phyloP scores from a whole-genome alignment of 2,888 invertebrate species.

The Xestobium rufovillosum region DNA sequence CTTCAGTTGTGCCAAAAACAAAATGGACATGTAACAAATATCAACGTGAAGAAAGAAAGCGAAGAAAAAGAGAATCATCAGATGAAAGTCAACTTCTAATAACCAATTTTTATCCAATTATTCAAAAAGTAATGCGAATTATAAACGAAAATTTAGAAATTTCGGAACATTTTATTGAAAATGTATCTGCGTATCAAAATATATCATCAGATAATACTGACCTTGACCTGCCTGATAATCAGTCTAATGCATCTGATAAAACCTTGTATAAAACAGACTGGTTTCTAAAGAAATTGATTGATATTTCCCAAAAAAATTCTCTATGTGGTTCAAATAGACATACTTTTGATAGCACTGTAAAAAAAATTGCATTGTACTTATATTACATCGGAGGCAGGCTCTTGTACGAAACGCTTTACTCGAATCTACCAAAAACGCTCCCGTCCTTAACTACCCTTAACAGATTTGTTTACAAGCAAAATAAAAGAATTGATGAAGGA shows the following conservation, averaged over 20 bases:
- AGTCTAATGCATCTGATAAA: conserved; percentile 3
- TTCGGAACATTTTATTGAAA: conserved; percentile 1
- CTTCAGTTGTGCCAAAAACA: too few species aligned
- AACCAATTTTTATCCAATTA: conserved; percentile 4
- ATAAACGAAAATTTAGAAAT: conserved; percentile 1
- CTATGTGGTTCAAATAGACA: conserved; percentile 2
- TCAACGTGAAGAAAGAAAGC: too few species aligned
- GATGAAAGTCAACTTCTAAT: too few species aligned
- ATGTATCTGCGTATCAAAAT: conserved; percentile 4
- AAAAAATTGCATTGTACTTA: conserved; percentile 15
- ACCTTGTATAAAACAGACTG: too few species aligned
- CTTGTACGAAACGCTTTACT: conserved; percentile 14
- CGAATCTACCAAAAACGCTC: conserved; percentile 16
- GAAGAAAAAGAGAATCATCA: too few species aligned
- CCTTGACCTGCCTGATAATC: neutral
- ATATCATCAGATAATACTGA: conserved; percentile 1
- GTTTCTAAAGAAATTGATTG: conserved; percentile 3
- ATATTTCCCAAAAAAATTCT: conserved; percentile 3
- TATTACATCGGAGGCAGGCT: conserved; percentile 13
- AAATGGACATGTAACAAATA: conserved; percentile 4
- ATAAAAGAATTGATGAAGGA: conserved; percentile 15
- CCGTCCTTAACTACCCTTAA: conserved; percentile 19
- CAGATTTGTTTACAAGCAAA: conserved; percentile 10
- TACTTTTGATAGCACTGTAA: conserved; percentile 6
- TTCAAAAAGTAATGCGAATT: neutral